Evolutionary conservation across 2,113 vertebrate genomes (phyloP), one percentile per base, ranked within the genome.

Genomic region (Meriones unguiculatus): DNA sequence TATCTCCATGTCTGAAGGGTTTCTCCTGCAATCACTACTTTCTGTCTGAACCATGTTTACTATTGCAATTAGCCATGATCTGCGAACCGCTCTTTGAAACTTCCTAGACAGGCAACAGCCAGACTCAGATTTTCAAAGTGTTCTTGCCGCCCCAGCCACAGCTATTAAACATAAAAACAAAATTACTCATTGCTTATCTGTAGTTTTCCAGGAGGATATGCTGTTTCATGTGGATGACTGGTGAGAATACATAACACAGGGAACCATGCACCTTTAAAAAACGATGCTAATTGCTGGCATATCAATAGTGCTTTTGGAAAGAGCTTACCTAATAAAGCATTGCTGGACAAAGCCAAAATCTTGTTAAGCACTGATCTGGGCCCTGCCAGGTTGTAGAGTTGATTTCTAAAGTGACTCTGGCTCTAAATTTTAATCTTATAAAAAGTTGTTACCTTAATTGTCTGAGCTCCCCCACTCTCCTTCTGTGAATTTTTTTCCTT

Each of bases 11-110:
- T 96, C 82, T 94, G 28, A 52, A 85, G 6, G 7, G 91, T 96
- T 78, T 90, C 84, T 95, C 50, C 65, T 91, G 96, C 64, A 90
- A 59, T 96, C 78, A 70, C 57, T 95, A 82, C 22, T 92, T 96
- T 96, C 87, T 85, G 50, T 95, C 96, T 93, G 87, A 93, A n/a
- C 70, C 13, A 20, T 81, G 69, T 91, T 95, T 89, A n/a, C 95
- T 94, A 76, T 93, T 69, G 30, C 52, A 95, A 15, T 84, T 84
- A 94, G 75, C 50, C 11, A 80, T 75, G 67, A 75, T 81, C 30
- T 96, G 81, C 28, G 20, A 93, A 67, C 13, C 87, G 22, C 41
- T 65, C 35, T 95, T 96, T 69, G 77, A 41, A 67, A 25, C 30
- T 76, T 95, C 81, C 86, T 90, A 59, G 46, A 82, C 96, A 95